Conservation (phyloP, 2,888 invertebrate genomes). For the Sinodicranocentrus sp. region DNA sequence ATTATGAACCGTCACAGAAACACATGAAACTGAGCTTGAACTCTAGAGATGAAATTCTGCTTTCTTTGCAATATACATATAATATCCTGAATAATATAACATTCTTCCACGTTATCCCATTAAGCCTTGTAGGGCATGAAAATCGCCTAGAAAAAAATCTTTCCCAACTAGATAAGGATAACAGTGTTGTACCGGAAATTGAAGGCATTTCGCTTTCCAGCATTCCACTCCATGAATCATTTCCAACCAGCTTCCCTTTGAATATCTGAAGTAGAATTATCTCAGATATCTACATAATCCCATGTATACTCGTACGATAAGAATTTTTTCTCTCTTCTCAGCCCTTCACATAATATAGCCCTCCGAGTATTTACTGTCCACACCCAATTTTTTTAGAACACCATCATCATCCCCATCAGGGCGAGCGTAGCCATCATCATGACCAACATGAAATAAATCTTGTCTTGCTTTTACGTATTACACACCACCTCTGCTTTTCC, state of each 20-base stretch:
- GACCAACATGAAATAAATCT: constrained; percentile 23
- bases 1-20: too few relatives aligned
- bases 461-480: constrained; percentile 1
- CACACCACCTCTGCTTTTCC: neutral
- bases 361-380: constrained; percentile 10
- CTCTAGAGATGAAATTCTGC: too few relatives aligned
- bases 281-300: too few relatives aligned
- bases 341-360: too few relatives aligned
- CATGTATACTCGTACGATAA: too few relatives aligned
- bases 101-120: neutral
- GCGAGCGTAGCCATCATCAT: neutral
- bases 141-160: too few relatives aligned
- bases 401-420: neutral
- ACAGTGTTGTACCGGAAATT: neutral
- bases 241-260: neutral
- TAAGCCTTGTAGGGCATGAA: too few relatives aligned
- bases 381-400: neutral
- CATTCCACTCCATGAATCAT: constrained; percentile 7
- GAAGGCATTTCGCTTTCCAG: neutral
- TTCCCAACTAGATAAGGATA: neutral
- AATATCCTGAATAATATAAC: too few relatives aligned
- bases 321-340: too few relatives aligned
- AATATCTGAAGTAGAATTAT: too few relatives aligned
- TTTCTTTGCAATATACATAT: too few relatives aligned
- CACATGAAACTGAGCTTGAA: too few relatives aligned